Conservation (phyloP, 2,797 vertebrate species). For the Acanthurus leucopareius region DNA sequence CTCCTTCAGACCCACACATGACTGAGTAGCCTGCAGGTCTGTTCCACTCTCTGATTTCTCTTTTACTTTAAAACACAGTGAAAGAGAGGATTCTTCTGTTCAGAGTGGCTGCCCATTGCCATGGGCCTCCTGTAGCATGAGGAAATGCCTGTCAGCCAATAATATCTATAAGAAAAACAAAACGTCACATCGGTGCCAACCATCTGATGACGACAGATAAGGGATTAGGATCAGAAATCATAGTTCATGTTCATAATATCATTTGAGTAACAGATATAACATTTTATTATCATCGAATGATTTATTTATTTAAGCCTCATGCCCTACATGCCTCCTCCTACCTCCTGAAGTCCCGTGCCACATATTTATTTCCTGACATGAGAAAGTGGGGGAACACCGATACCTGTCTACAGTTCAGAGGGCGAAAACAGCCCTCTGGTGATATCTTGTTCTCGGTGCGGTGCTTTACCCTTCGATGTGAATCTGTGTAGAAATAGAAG, state of each 20-base stretch:
- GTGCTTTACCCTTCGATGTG: conserved; percentile 72
- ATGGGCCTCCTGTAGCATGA: conserved; percentile 72
- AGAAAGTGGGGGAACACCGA: conserved; percentile 62
- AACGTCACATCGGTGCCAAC: conserved; percentile 77
- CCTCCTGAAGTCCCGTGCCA: conserved; percentile 80
- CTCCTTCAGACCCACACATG: conserved; percentile 71
- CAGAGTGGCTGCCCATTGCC: conserved; percentile 61
- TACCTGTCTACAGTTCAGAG: conserved; percentile 63
- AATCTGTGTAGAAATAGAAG: conserved; percentile 77
- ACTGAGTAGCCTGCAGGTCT: conserved; percentile 72
- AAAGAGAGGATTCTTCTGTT: conserved; percentile 71
- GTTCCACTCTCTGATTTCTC: conserved; percentile 67
- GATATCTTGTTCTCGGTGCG: conserved; percentile 73
- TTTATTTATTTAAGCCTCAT: conserved; percentile 81
- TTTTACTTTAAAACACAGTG: conserved; percentile 59
- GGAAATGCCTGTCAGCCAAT: conserved; percentile 73
- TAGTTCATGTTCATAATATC: conserved; percentile 66
- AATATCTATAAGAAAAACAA: conserved; percentile 43
- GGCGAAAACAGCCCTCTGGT: conserved; percentile 66
- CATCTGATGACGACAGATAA: conserved; percentile 71
- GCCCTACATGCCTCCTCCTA: conserved; percentile 80
- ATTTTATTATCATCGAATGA: conserved; percentile 77
- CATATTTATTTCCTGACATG: conserved; percentile 81
- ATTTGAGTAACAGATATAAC: conserved; percentile 65
- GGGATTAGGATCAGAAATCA: conserved; percentile 68